Conservation (phyloP, 2,113 vertebrate species). For the Glareola pratincola region DNA sequence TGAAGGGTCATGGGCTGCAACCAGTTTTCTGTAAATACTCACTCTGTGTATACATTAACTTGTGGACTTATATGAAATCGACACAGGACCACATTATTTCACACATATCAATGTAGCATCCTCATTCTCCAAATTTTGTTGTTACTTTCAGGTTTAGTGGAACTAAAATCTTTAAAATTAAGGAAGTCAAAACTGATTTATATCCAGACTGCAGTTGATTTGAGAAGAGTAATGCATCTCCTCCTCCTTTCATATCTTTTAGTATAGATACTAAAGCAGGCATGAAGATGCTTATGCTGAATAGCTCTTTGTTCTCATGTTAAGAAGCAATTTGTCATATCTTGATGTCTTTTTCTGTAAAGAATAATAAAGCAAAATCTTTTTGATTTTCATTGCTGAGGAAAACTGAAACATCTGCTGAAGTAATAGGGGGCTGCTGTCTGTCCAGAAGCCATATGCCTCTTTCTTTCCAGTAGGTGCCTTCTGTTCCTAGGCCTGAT, state of each 20-base stretch:
- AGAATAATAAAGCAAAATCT: background rate
- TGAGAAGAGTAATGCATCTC: background rate
- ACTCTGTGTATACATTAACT: background rate
- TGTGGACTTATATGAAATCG: background rate
- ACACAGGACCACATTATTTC: background rate
- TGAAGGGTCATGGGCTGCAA: background rate
- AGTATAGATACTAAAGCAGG: background rate
- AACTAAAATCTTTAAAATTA: background rate
- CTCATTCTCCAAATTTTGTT: background rate
- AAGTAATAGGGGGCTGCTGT: background rate
- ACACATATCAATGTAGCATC: background rate
- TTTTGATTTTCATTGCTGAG: background rate
- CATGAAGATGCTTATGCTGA: background rate
- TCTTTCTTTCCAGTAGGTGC: background rate
- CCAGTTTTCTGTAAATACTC: background rate
- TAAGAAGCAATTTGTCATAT: background rate
- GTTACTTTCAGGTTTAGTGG: background rate
- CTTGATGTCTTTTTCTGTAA: background rate
- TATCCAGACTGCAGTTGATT: background rate
- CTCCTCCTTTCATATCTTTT: background rate
- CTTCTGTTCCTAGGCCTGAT: background rate
- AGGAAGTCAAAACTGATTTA: background rate
- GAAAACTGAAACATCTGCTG: background rate
- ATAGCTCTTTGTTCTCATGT: background rate
- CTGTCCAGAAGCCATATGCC: background rate